These are phyloP conservation scores for Carassius auratus DNA, from an alignment of 2,113 vertebrate genomes.

Conservation along the genomic window DNA sequence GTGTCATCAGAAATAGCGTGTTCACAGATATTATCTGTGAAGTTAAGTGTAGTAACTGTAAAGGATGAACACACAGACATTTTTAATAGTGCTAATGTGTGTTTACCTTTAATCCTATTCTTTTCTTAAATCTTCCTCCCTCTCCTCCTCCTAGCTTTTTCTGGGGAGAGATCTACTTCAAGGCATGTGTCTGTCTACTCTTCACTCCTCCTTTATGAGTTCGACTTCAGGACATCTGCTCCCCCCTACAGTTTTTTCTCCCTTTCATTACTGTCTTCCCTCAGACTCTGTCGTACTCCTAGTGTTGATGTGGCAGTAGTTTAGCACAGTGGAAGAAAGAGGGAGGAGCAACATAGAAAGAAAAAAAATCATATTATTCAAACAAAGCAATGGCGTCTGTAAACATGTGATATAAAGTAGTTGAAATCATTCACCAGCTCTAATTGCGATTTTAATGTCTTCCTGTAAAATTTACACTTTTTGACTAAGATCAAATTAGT, in stretches of 20 bases:
- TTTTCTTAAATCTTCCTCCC: slow-evolving; percentile 1
- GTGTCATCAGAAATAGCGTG: not conserved
- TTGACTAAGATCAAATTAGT: not conserved
- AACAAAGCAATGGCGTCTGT: not conserved
- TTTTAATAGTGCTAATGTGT: not conserved
- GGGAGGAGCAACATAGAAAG: not conserved
- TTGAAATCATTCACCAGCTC: too few relatives aligned
- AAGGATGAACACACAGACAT: not conserved
- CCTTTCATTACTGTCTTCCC: slow-evolving; percentile 41
- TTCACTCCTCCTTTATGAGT: slow-evolving; percentile 47
- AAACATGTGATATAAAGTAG: not conserved
- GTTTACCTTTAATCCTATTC: slow-evolving; percentile 11
- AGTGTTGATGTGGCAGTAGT: slow-evolving; percentile 62
- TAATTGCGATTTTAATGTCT: not conserved
- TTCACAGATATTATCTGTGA: not conserved
- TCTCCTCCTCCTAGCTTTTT: slow-evolving; percentile 4
- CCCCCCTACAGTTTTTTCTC: slow-evolving; percentile 7
- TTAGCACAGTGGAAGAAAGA: slow-evolving; percentile 21
- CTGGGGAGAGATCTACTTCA: slow-evolving; percentile 36
- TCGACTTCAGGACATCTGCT: slow-evolving; percentile 41
- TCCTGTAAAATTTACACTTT: not conserved
- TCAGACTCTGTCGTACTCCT: slow-evolving; percentile 36
- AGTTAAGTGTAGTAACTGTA: not conserved
- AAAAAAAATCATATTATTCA: not conserved
- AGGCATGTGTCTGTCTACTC: slow-evolving; percentile 38